These are phyloP conservation scores for Acyrthosiphon pisum DNA, from an alignment of 1,140 invertebrate genomes.

Conservation along the genomic window DNA sequence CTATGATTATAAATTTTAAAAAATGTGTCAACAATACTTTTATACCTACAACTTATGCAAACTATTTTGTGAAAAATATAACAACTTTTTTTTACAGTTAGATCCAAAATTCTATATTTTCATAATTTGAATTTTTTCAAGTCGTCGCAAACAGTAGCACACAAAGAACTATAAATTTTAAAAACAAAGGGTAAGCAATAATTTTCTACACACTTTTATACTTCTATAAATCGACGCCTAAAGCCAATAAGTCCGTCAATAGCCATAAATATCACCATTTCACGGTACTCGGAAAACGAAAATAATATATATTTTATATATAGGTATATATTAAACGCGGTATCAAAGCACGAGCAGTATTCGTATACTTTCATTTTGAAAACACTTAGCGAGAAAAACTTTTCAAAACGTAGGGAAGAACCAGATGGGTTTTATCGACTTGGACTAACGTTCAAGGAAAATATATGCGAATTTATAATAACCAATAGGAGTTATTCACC, in stretches of 20 bases:
- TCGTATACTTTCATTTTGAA: slow-evolving; percentile 40
- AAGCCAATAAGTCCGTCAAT: slow-evolving; percentile 44
- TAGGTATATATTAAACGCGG: neutral
- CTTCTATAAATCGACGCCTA: slow-evolving; percentile 46
- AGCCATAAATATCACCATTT: slow-evolving; percentile 45
- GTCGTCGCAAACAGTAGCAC: neutral
- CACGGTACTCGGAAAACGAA: neutral
- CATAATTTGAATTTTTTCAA: neutral
- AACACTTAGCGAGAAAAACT: slow-evolving; percentile 47
- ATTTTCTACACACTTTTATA: slow-evolving; percentile 21
- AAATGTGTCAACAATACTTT: slow-evolving; percentile 2
- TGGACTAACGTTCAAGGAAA: slow-evolving; percentile 6
- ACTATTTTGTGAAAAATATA: neutral
- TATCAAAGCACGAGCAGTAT: neutral
- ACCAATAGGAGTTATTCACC: slow-evolving; percentile 46
- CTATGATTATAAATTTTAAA: neutral
- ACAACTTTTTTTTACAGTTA: neutral
- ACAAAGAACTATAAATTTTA: slow-evolving; percentile 34
- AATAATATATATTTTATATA: slow-evolving; percentile 19
- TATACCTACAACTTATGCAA: neutral
- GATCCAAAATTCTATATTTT: neutral
- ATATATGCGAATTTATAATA: slow-evolving; percentile 54
- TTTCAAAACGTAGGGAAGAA: slow-evolving; percentile 34
- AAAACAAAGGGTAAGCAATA: slow-evolving; percentile 47
- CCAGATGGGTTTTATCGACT: slow-evolving; percentile 56